Conservation (phyloP, 1,140 invertebrate genomes). For the Drosophila orosa region DNA sequence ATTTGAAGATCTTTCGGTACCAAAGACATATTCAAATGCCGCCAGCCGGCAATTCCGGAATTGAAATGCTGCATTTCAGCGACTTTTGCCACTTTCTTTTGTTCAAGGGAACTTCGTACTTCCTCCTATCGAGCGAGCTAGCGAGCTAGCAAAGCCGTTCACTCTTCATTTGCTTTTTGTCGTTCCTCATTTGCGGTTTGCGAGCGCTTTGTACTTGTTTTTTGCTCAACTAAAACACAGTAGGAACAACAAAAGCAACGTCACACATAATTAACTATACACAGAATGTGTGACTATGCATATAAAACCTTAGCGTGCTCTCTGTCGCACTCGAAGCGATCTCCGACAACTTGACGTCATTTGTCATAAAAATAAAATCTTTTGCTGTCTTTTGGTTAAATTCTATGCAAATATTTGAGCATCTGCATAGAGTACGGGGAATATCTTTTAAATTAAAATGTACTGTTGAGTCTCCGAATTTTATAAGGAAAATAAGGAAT, state of each 20-base stretch:
- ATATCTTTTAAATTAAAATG: neutral
- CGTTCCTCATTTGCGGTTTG: constrained; percentile 53
- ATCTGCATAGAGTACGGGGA: constrained; percentile 7
- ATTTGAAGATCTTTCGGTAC: neutral
- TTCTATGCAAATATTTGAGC: constrained; percentile 38
- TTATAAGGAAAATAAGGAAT: neutral
- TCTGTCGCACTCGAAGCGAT: constrained; percentile 7
- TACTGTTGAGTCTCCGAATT: too few relatives aligned
- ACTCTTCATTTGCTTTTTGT: constrained; percentile 40
- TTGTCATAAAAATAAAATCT: constrained; percentile 53
- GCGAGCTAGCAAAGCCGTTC: constrained; percentile 16
- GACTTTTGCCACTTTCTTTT: constrained; percentile 49
- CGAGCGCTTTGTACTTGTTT: constrained; percentile 43
- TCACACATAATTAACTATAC: constrained; percentile 69
- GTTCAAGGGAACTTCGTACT: constrained; percentile 35
- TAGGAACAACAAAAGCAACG: constrained; percentile 37
- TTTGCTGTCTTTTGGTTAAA: constrained; percentile 15
- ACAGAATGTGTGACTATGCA: constrained; percentile 36
- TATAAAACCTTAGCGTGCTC: constrained; percentile 2
- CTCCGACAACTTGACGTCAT: constrained; percentile 64
- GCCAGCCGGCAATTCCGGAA: constrained; percentile 28
- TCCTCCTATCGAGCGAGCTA: constrained; percentile 22
- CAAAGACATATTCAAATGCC: constrained; percentile 14
- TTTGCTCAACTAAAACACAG: constrained; percentile 35
- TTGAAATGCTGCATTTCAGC: constrained; percentile 31